Conservation (phyloP, 1,140 invertebrate genomes). For the Physella acuta region DNA sequence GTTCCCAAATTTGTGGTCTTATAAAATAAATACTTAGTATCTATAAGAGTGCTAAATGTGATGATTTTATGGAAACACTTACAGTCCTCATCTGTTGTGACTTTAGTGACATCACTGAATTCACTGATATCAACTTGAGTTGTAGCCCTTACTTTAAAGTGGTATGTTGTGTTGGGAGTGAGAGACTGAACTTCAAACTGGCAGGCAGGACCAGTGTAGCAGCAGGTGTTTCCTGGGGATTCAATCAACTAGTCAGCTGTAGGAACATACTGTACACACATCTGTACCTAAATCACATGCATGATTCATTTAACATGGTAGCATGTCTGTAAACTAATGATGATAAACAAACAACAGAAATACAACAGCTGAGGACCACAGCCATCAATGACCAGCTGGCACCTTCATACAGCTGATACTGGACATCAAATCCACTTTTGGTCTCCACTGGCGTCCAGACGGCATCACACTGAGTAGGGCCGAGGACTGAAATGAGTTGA, state of each 20-base stretch:
- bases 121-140: slow-evolving; percentile 54
- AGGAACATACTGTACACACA: neutral
- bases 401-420: slow-evolving; percentile 55
- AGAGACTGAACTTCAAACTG: slow-evolving; percentile 39
- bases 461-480: slow-evolving; percentile 31
- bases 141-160: slow-evolving; percentile 45
- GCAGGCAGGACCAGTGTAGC: slow-evolving; percentile 50
- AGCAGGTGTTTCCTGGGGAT: slow-evolving; percentile 41
- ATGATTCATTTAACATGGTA: no score
- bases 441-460: slow-evolving; percentile 46
- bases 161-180: slow-evolving; percentile 41
- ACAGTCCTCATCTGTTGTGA: slow-evolving; percentile 53
- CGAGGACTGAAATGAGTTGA: slow-evolving; percentile 37
- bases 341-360: no score
- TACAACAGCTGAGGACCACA: no score
- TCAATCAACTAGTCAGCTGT: slow-evolving; percentile 6
- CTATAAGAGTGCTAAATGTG: no score
- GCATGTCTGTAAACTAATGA: no score
- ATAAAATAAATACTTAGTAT: no score
- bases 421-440: slow-evolving; percentile 50
- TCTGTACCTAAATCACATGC: no score
- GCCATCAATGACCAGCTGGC: no score
- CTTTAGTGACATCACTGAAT: slow-evolving; percentile 44
- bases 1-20: no score
- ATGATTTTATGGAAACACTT: no score